Conservation (phyloP, 2,888 invertebrate genomes). For the Gryllus longicercus region DNA sequence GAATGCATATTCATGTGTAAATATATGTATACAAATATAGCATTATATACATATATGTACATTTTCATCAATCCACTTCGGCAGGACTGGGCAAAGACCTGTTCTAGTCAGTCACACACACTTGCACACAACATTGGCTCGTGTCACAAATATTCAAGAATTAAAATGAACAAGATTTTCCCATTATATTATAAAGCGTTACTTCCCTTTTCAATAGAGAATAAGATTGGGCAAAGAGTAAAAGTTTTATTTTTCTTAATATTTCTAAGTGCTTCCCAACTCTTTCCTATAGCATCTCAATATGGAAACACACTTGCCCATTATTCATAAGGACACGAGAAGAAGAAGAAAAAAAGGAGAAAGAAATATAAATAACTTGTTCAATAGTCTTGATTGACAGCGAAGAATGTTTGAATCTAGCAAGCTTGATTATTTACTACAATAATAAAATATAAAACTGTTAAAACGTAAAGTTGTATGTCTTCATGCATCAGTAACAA, state of each 20-base stretch:
- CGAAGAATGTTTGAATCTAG: not conserved
- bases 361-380: not conserved
- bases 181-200: not conserved
- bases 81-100: constrained; percentile 4
- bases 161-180: not conserved
- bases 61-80: constrained; percentile 1
- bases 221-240: not conserved
- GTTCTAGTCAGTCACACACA: not conserved
- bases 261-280: not conserved
- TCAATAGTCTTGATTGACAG: not conserved
- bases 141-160: not conserved
- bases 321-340: not conserved
- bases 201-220: not conserved
- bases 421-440: constrained; percentile 4
- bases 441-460: not conserved
- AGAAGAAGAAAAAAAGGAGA: not conserved
- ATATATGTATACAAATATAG: not conserved
- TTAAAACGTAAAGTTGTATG: not conserved
- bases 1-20: constrained; percentile 2
- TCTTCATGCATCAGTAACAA: constrained; percentile 8
- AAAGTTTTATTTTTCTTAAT: not conserved
- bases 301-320: not conserved
- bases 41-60: constrained; percentile 17
- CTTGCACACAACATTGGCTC: not conserved
- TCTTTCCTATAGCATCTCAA: not conserved